Evolutionary conservation across 2,113 vertebrate genomes (phyloP), one percentile per base, ranked within the genome.

Genomic region (Perca schrenkii): DNA sequence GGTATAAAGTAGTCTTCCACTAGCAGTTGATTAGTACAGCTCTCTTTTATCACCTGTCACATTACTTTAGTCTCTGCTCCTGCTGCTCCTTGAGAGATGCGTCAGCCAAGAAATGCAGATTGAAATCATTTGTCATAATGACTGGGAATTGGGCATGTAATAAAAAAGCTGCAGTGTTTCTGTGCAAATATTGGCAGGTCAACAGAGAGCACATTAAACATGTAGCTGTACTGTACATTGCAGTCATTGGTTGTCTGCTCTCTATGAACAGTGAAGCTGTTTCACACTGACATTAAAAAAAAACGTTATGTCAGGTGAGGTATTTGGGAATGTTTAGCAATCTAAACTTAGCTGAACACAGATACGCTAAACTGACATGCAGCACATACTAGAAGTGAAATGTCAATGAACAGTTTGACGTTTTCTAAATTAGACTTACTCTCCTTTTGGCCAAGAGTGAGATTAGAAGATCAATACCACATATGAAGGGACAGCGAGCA

Each of bases 11-110:
- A 34, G 31, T 77, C 75, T n/a, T 53, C 67, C 49, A 21, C 34
- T 6, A 25, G 71, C 65, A 43, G 66, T 74, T 77, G 77, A 83
- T 83, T 72, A 87, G 72, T 76, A 6, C 15, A 6, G 57, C 64
- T 70, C 70, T 66, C 67, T 79, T 86, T 90, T 74, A 76, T 88
- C 80, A 84, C 79, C 68, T 87, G 79, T 86, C 89, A 79, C 61
- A 60, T 83, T 83, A 69, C 57, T 86, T 58, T 50, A 77, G 53
- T 79, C 67, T 58, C 63, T 53, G 65, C 63, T 84, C 67, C 40
- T 50, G 10, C 60, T 62, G 64, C 71, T 80, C 25, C 65, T 69
- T 53, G 56, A 72, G 68, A 86, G 62, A 66, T 28, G 61, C 62
- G 34, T 46, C 57, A 61, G 69, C 82, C 84, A 61, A 69, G 64